phyloP scores from a whole-genome alignment of 2,888 invertebrate species.

The Oscheius myriophilus region DNA sequence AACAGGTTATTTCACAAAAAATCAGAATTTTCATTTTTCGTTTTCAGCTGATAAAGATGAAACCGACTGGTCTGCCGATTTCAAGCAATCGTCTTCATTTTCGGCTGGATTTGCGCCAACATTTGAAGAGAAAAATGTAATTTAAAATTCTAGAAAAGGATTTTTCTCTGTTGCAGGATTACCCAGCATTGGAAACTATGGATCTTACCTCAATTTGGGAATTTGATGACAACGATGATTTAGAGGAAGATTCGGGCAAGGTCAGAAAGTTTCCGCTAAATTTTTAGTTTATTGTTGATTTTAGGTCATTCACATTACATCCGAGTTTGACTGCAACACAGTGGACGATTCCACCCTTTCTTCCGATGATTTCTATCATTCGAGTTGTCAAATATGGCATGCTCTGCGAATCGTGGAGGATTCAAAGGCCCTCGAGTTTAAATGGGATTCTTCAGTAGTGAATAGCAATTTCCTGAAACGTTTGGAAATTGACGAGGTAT shows the following conservation, averaged over 20 bases:
- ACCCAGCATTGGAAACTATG: neutral
- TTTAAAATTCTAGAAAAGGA: neutral
- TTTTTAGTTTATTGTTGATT: neutral
- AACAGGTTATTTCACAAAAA: neutral
- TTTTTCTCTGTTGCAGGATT: neutral
- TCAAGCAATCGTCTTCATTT: neutral
- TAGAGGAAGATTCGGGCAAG: neutral
- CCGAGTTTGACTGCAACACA: too few species aligned
- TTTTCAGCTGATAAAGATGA: neutral
- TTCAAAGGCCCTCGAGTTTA: constrained; percentile 57
- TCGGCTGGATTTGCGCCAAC: neutral
- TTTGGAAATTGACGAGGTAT: constrained; percentile 46
- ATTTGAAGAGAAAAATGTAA: neutral
- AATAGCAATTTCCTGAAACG: constrained; percentile 34
- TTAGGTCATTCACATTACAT: neutral
- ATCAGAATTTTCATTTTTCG: neutral
- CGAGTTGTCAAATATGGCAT: constrained; percentile 38
- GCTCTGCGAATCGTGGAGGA: constrained; percentile 60
- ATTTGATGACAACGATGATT: neutral
- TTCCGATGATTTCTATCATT: constrained; percentile 3
- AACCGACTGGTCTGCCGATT: constrained; percentile 14
- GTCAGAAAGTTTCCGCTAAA: neutral
- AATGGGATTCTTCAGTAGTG: constrained; percentile 52
- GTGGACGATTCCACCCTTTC: neutral
- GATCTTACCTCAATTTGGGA: too few species aligned